Evolutionary conservation across 2,888 invertebrate genomes (phyloP), one percentile per base, ranked within the genome.

Genomic region (Eustalomyia histrio): DNA sequence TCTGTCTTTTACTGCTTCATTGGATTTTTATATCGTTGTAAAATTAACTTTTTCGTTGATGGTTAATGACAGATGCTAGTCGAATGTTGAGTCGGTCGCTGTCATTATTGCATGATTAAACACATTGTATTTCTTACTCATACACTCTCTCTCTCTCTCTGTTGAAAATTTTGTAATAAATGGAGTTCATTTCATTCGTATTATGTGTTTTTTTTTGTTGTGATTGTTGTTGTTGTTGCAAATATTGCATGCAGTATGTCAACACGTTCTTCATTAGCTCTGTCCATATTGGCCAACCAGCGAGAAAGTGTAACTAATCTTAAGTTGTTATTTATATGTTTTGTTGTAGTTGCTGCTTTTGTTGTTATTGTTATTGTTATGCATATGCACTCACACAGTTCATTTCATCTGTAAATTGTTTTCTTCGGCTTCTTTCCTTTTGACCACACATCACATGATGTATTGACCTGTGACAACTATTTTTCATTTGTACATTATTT

Each of bases 391-490:
- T 29, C 29, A 29, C 29, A 29, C 29, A 29, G 29, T 29, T 29
- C 29, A 52, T 17, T 33, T 12, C 52, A 73, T 73, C 21, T 21
- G 50, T 33, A 60, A 16, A 39, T 39, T 47, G 39, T 53, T 52
- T 55, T 61, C 52, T 52, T 65, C 71, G 60, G 67, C 17, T 64
- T 68, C 57, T 29, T 64, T 72, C 43, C 52, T 69, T 73, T 76
- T 73, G 52, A 35, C 39, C 35, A 60, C 35, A 60, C 58, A 43
- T 61, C 67, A 10, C 68, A 64, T 74, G 72, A 64, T 74, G 72
- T 80, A 69, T 69, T 80, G 80, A 80, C 80, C 80, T 73, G 76
- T 80, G 76, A 73, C 80, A 80, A 80, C 76, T 50, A 64, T 76
- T 73, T 76, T 80, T 75, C 75, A 60, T 29, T 79, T 29, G 50